These are phyloP conservation scores for Helobdella robusta DNA, from an alignment of 2,888 invertebrate species.

Conservation along the genomic window DNA sequence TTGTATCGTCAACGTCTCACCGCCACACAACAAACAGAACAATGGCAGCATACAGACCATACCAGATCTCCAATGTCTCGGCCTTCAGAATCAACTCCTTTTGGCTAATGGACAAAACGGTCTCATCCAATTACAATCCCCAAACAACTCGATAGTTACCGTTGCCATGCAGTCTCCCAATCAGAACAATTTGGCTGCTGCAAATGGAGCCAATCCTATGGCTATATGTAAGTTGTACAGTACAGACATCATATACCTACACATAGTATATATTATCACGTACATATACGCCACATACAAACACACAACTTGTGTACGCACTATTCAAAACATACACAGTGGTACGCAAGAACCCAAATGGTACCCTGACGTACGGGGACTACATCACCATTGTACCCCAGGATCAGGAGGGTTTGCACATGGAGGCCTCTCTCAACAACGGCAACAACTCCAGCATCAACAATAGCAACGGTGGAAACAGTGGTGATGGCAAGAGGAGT, in stretches of 20 bases:
- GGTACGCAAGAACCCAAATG: too few species aligned
- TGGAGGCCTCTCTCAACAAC: background rate
- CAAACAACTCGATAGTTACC: constrained; percentile 13
- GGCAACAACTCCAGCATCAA: too few species aligned
- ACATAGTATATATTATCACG: too few species aligned
- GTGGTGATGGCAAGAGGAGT: constrained; percentile 46
- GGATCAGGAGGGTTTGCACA: background rate
- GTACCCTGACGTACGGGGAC: background rate
- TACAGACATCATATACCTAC: too few species aligned
- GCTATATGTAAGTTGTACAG: background rate
- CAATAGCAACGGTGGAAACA: background rate
- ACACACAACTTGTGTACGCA: too few species aligned
- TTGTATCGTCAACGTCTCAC: too few species aligned
- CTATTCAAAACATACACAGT: too few species aligned
- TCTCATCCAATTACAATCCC: constrained; percentile 1
- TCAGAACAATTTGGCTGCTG: background rate
- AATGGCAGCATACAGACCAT: constrained; percentile 11
- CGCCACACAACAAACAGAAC: too few species aligned
- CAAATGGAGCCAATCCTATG: background rate
- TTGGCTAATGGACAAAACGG: constrained; percentile 8
- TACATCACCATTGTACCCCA: constrained; percentile 22
- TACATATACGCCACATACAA: too few species aligned
- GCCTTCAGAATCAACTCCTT: constrained; percentile 19
- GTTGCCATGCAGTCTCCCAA: constrained; percentile 5
- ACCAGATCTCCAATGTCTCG: constrained; percentile 25